Evolutionary conservation across 1,140 invertebrate species (phyloP).

Genomic region (Nymphalis io): DNA sequence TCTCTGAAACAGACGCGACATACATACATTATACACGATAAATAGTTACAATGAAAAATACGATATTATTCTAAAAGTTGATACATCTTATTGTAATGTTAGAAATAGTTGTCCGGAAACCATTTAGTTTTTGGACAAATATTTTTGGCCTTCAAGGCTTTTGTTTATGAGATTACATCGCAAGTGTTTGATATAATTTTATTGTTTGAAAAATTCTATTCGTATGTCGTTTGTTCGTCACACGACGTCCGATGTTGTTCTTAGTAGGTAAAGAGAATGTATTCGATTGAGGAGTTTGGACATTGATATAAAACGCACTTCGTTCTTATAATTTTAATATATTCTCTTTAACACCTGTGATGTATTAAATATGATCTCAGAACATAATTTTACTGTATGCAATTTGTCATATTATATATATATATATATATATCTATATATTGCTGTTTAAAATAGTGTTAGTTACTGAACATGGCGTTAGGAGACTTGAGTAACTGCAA

Average conservation of each 20-base stretch:
- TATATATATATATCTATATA: conserved; percentile 32
- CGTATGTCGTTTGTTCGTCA: conserved; percentile 43
- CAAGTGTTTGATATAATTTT: conserved; percentile 51
- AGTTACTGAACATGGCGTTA: conserved; percentile 45
- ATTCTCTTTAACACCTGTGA: conserved; percentile 78
- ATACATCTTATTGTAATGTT: neutral
- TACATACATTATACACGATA: neutral
- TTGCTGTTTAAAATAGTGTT: conserved; percentile 68
- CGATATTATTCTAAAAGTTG: neutral
- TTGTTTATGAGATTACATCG: conserved; percentile 46
- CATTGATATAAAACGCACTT: conserved; percentile 19
- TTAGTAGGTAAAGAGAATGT: conserved; percentile 28
- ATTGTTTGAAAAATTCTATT: conserved; percentile 51
- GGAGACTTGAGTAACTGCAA: conserved; percentile 40
- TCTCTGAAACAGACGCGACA: conserved; percentile 49
- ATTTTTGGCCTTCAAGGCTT: conserved; percentile 30
- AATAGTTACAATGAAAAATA: neutral
- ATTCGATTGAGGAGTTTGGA: conserved; percentile 16
- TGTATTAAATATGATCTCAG: conserved; percentile 82
- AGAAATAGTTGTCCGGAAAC: conserved; percentile 30
- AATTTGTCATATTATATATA: conserved; percentile 74
- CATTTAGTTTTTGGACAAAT: conserved; percentile 31
- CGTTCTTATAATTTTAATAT: conserved; percentile 58
- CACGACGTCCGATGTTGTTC: conserved; percentile 27
- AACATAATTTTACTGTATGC: conserved; percentile 78